A percentile compares a stretch with the other conserved stretches of the same genome.
phyloP scores from a whole-genome alignment of 2,113 vertebrate species.

The Colinus virginianus region DNA sequence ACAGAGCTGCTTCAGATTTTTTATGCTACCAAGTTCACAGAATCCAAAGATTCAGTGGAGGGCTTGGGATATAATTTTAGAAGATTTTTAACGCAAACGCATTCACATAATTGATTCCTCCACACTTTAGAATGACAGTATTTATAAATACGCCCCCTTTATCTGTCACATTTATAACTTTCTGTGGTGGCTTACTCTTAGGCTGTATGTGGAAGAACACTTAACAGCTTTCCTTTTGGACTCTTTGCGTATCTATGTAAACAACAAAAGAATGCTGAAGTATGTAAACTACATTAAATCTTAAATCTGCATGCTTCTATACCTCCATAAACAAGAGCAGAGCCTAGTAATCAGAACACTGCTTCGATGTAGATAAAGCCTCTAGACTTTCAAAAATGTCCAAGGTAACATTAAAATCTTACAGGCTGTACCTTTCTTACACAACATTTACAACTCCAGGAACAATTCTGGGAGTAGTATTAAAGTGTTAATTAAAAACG shows the following conservation, averaged over 20 bases:
- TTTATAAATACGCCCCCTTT: background rate
- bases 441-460: constrained; percentile 45
- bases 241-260: background rate
- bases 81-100: background rate
- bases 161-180: background rate
- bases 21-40: background rate
- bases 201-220: background rate
- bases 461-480: constrained; percentile 52
- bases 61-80: background rate
- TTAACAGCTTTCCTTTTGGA: background rate
- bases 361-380: background rate
- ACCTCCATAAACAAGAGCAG: background rate
- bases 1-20: background rate
- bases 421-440: background rate
- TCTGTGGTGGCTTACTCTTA: background rate
- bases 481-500: constrained; percentile 78
- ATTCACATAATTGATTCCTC: background rate
- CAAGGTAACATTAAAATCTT: background rate
- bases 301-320: background rate
- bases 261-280: background rate
- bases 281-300: background rate
- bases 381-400: constrained; percentile 3
- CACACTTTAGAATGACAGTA: background rate
- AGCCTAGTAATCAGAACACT: background rate
- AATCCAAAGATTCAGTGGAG: background rate